These are phyloP conservation scores for Megastigmus dorsalis DNA, from an alignment of 2,888 invertebrate genomes.

Conservation along the genomic window DNA sequence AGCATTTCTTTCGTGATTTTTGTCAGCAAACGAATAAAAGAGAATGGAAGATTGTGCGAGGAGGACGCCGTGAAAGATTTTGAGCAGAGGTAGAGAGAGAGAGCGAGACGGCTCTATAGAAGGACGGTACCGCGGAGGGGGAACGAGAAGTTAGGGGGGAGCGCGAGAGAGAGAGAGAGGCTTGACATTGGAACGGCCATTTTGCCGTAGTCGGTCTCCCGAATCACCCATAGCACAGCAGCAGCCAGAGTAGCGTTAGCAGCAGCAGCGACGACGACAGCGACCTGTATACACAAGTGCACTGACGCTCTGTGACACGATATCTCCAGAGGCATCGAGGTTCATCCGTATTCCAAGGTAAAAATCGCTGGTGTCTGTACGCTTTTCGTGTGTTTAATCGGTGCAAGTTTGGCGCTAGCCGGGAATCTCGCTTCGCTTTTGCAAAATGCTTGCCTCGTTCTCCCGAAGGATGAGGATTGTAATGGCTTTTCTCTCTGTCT, in stretches of 20 bases:
- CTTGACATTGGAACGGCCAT: constrained; percentile 55
- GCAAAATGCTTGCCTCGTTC: too few species aligned
- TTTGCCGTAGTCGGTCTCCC: constrained; percentile 47
- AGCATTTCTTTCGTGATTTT: too few species aligned
- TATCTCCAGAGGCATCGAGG: constrained; percentile 6
- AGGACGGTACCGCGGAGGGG: too few species aligned
- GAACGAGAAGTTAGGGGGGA: background rate
- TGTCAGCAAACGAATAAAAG: background rate
- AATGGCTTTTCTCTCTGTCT: background rate
- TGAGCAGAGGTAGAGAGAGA: constrained; percentile 1
- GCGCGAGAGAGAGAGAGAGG: constrained; percentile 30
- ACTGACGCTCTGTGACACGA: constrained; percentile 10
- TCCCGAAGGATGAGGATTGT: background rate
- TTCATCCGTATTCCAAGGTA: constrained; percentile 17
- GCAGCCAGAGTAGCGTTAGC: background rate
- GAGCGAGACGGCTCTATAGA: background rate
- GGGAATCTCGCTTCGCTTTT: background rate
- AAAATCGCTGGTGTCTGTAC: background rate
- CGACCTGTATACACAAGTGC: constrained; percentile 28
- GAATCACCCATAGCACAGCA: constrained; percentile 33
- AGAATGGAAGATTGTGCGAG: background rate
- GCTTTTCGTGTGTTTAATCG: background rate
- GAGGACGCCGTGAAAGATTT: background rate
- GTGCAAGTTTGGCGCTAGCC: too few species aligned
- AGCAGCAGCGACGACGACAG: constrained; percentile 17